Percentiles rank a stretch among this genome's conserved stretches.
Conservation (phyloP, 2,888 invertebrate genomes). For the Lobophora halterata region DNA sequence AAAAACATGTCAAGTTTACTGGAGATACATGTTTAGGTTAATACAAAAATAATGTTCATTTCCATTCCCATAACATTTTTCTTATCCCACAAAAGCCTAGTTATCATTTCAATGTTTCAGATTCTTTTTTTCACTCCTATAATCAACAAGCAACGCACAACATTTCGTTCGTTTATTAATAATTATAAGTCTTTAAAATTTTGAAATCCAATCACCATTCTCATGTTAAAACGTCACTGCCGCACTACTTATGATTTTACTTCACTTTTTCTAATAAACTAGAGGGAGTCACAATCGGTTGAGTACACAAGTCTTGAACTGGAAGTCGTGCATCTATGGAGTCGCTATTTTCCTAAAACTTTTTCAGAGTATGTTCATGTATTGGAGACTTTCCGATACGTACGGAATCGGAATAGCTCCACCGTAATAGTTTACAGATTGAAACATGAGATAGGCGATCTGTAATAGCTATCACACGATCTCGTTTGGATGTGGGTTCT, state of each 20-base stretch:
- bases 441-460: slow-evolving; percentile 84
- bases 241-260: slow-evolving; percentile 42
- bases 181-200: slow-evolving; percentile 63
- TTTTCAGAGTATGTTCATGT: slow-evolving; percentile 67
- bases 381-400: slow-evolving; percentile 64
- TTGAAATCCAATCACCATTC: slow-evolving; percentile 72
- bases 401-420: slow-evolving; percentile 74
- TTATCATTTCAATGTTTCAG: slow-evolving; percentile 50
- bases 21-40: slow-evolving; percentile 29
- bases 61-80: slow-evolving; percentile 59
- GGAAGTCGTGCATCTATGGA: slow-evolving; percentile 46
- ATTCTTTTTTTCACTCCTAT: slow-evolving; percentile 61
- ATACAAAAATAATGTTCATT: slow-evolving; percentile 54
- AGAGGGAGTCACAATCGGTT: slow-evolving; percentile 48
- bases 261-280: slow-evolving; percentile 57
- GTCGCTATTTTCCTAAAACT: slow-evolving; percentile 45
- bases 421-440: slow-evolving; percentile 82
- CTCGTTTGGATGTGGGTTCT: slow-evolving; percentile 91
- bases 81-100: slow-evolving; percentile 66
- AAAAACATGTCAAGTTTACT: slow-evolving; percentile 22
- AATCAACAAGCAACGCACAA: slow-evolving; percentile 72
- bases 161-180: slow-evolving; percentile 55
- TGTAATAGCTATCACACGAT: slow-evolving; percentile 90
- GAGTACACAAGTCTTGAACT: slow-evolving; percentile 51
- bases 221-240: slow-evolving; percentile 67